Evolutionary conservation across 2,113 vertebrate genomes (phyloP), one percentile per base, ranked within the genome.

Genomic region (Illadopsis cleaveri): DNA sequence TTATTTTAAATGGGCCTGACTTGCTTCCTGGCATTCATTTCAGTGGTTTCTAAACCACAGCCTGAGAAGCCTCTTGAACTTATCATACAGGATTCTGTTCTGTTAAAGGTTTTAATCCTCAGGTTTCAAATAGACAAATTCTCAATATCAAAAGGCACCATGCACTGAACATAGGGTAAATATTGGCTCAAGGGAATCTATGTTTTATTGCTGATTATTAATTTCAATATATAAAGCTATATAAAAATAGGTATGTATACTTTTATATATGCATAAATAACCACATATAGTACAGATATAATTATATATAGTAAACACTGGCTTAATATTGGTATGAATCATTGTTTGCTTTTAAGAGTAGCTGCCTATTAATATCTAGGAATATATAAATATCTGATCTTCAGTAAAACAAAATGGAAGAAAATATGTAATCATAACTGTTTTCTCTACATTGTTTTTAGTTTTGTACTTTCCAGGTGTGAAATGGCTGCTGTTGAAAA

Each of bases 11-110:
- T 82, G 68, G 50, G 53, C 24, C 58, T 69, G 77, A 72, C 61
- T 89, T 87, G 38, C 28, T 89, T 89, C 19, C 69, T 57, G 57
- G n/a, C 23, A 81, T 93, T 92, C 3, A 61, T 91, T 96, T 82
- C 54, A 91, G 38, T 66, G 65, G 50, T 93, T 94, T 95, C 62
- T 27, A 87, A 79, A 93, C 70, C 62, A 89, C 82, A 93, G 42
- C n/a, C 42, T 76, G 45, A 93, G 78, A 94, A 91, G 12, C 25
- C 21, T 90, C 54, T 50, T 76, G 71, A 81, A 91, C 17, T 78
- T 66, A 76, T 51, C 12, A 31, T 65, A 35, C 9, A 62, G 40
- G 35, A 82, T 87, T 72, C 53, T 62, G 17, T 76, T 85, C 58
- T 58, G 82, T 38, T 50, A 28, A 79, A 33, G 7, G 27, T 96